Percentiles rank a stretch among this genome's conserved stretches.
These are phyloP conservation scores for Myiothlypis coronata DNA, from an alignment of 2,797 vertebrate genomes.

Conservation along the genomic window DNA sequence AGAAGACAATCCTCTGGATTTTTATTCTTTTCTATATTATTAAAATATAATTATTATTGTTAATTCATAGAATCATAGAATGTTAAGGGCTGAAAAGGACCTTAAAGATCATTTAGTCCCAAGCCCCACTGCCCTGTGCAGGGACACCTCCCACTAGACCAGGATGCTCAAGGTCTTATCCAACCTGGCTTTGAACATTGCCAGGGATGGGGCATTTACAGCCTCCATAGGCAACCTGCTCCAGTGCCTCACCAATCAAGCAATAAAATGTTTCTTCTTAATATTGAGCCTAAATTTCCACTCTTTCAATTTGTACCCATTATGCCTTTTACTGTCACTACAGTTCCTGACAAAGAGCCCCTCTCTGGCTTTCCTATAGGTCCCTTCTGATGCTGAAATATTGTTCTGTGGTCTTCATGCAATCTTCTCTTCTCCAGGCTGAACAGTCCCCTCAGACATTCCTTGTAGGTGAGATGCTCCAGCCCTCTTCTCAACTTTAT, in stretches of 20 bases:
- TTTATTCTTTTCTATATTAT: not conserved
- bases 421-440: not conserved
- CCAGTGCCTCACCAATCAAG: not conserved
- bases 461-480: not conserved
- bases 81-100: not conserved
- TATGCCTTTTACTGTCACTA: not conserved
- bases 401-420: not conserved
- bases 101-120: not conserved
- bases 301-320: not conserved
- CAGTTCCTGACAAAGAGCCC: not conserved
- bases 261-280: not conserved
- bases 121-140: rapidly evolving
- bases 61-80: not conserved
- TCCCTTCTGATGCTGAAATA: not conserved
- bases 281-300: not conserved
- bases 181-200: not conserved
- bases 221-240: not conserved
- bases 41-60: not conserved
- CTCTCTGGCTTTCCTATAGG: not conserved
- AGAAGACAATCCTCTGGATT: not conserved
- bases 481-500: not conserved
- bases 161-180: not conserved
- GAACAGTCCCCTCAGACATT: not conserved
- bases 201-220: not conserved
- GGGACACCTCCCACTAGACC: not conserved